Evolutionary conservation across 2,113 vertebrate species (phyloP).

Genomic region (Malurus cyaneus): DNA sequence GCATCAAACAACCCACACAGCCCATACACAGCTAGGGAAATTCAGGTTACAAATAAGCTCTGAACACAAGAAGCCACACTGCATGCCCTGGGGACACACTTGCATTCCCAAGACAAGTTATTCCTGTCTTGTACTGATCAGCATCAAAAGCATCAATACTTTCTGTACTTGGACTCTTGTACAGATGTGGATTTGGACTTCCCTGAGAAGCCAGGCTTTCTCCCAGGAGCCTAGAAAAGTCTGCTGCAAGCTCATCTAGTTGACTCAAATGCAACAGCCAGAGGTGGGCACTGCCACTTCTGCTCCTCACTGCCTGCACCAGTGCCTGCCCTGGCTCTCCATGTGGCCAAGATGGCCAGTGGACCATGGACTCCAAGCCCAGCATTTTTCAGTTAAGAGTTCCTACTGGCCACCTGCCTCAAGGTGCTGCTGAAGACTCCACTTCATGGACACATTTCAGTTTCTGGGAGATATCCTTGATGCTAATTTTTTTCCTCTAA

Average conservation of each 20-base stretch:
- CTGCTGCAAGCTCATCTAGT: not conserved
- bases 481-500: not conserved
- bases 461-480: not conserved
- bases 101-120: conserved; percentile 11
- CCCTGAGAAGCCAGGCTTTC: not conserved
- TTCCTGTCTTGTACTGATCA: not conserved
- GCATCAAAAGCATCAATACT: not conserved
- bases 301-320: not conserved
- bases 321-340: not conserved
- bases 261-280: not conserved
- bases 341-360: not conserved
- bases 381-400: not conserved
- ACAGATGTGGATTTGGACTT: not conserved
- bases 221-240: not conserved
- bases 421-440: not conserved
- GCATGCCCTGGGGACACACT: not conserved
- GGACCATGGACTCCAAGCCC: not conserved
- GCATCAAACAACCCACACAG: not conserved
- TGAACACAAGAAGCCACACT: not conserved
- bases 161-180: not conserved
- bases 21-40: not conserved
- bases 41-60: not conserved
- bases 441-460: not conserved
- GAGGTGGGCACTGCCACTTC: not conserved
- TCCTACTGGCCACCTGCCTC: not conserved